Evolutionary conservation across 2,888 invertebrate species (phyloP), one percentile per base, ranked within the genome.

Genomic region (Parnassius apollo): DNA sequence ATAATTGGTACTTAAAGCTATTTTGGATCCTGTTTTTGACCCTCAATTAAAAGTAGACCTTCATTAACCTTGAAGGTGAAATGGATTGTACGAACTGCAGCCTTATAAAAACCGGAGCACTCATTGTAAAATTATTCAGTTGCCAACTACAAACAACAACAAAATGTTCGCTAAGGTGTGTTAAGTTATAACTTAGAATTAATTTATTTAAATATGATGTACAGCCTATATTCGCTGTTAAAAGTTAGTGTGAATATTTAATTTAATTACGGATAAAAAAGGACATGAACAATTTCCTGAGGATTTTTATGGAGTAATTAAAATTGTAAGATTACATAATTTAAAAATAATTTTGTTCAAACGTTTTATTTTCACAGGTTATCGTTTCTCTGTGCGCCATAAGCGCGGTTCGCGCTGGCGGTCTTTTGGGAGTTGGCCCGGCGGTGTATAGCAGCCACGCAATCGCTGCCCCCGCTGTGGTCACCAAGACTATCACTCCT

Each of bases 331-430:
- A 10, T 44, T 44, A 2, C 9, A 44, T 9, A 44, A 44, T 11
- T 44, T 44, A 44, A 44, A 44, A 44, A 44, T 44, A 11, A 44
- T 35, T 35, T 35, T 35, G 35, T 35, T 35, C 35, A 35, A 35
- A 35, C 4, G 35, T 35, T 35, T 35, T 49, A 13, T 42, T 44
- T 2, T 55, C 85, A 55, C 79, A 90, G 93, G 80, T 93, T 74
- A 86, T 94, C 81, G 83, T 93, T 69, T 85, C 94, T 73, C 92
- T 93, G 75, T 92, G 94, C 80, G 85, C 92, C 71, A 82, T 94
- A 86, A 93, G 94, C 71, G 85, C 92, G 57, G 93, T 91, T 80
- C 92, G 85, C 75, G 94, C 93, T 70, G 93, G 95, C 69, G 81
- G 92, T 67, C 80, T 94, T 63, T 77, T 83, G 60, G 89, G 85